Conservation (phyloP, 2,113 vertebrate species). For the Tympanuchus pallidicinctus region DNA sequence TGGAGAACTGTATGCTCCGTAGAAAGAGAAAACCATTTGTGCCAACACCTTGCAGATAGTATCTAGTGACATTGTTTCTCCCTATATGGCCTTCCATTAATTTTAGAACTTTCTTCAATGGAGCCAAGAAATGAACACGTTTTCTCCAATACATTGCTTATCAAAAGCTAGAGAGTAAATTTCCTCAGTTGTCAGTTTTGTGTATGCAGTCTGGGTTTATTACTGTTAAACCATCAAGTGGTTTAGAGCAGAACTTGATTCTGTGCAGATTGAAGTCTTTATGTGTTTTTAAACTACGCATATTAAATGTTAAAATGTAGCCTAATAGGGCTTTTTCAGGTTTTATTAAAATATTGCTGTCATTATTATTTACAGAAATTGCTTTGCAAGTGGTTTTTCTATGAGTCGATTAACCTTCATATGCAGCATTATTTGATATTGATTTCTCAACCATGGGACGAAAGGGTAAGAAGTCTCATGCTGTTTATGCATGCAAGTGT, state of each 20-base stretch:
- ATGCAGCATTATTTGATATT: conserved; percentile 53
- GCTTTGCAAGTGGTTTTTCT: conserved; percentile 17
- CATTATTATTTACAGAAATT: conserved; percentile 52
- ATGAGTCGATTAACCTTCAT: conserved; percentile 39
- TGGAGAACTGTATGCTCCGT: background rate
- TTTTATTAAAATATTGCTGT: conserved; percentile 21
- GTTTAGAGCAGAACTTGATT: background rate
- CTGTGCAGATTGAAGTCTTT: background rate
- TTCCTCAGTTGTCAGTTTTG: background rate
- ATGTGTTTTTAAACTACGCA: background rate
- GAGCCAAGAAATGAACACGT: background rate
- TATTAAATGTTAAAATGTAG: background rate
- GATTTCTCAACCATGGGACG: conserved; percentile 61
- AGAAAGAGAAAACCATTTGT: rapidly evolving
- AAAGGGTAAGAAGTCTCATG: conserved; percentile 63
- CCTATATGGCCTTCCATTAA: background rate
- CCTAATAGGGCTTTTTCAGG: background rate
- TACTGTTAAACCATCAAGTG: background rate
- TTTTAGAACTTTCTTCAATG: background rate
- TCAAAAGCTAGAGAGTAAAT: background rate
- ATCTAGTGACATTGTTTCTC: rapidly evolving
- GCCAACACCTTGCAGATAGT: background rate
- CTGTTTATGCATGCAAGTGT: conserved; percentile 49
- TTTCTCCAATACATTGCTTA: background rate
- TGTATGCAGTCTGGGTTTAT: background rate